These are phyloP conservation scores for Calameuta filiformis DNA, from an alignment of 2,888 invertebrate genomes.

Conservation along the genomic window DNA sequence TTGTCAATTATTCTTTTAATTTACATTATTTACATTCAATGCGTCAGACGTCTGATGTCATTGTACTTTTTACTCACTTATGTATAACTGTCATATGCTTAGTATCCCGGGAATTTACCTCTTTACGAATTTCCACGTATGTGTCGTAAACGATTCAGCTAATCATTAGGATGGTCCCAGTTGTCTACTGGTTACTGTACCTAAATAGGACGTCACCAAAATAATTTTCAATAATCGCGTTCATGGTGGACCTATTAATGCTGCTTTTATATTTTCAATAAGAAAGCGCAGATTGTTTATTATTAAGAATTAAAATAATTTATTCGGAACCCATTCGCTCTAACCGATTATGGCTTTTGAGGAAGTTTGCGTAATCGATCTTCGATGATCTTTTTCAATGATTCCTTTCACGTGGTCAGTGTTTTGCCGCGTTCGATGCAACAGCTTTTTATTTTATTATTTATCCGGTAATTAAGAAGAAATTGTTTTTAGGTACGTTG, in stretches of 20 bases:
- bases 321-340: neutral
- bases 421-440: neutral
- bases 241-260: neutral
- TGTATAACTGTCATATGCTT: neutral
- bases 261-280: neutral
- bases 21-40: neutral
- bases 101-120: neutral
- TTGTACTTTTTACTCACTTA: neutral
- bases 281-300: neutral
- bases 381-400: neutral
- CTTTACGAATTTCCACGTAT: neutral
- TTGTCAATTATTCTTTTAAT: neutral
- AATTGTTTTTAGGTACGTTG: neutral
- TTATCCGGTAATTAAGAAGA: neutral
- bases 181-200: neutral
- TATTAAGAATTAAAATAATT: neutral
- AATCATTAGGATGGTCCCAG: neutral
- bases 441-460: neutral
- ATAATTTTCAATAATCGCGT: too few species aligned
- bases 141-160: neutral
- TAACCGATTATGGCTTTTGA: neutral
- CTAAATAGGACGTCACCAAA: neutral
- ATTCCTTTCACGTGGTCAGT: neutral
- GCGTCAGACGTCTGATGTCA: neutral
- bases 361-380: neutral